Conservation (phyloP, 2,113 vertebrate species). For the Colaptes auratus region DNA sequence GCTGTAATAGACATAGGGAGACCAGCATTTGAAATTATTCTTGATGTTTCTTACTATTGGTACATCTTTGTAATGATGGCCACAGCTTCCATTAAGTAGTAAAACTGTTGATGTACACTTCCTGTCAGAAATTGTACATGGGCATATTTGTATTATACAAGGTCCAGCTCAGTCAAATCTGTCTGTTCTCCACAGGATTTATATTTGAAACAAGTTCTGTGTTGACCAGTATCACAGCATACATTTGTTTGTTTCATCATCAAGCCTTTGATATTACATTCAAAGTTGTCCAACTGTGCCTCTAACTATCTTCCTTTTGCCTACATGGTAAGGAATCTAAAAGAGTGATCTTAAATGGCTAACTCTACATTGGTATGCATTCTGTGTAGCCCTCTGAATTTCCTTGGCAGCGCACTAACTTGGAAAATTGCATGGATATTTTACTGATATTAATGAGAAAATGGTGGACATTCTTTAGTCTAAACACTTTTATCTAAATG, state of each 20-base stretch:
- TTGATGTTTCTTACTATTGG: background rate
- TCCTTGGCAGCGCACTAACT: background rate
- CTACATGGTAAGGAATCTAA: constrained; percentile 1
- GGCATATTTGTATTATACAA: background rate
- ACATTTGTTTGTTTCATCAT: constrained; percentile 45
- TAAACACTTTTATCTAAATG: constrained; percentile 46
- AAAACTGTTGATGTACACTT: background rate
- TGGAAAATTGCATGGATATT: constrained; percentile 39
- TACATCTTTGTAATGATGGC: background rate
- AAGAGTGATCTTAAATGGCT: background rate
- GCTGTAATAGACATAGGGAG: background rate
- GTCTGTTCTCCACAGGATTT: background rate
- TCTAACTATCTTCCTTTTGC: constrained; percentile 38
- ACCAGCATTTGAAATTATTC: background rate
- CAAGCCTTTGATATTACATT: constrained; percentile 45
- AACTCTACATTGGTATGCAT: constrained; percentile 5
- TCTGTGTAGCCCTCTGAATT: background rate
- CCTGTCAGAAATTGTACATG: background rate
- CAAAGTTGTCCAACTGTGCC: constrained; percentile 48
- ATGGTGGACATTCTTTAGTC: background rate
- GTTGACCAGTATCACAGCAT: constrained; percentile 47
- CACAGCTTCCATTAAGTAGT: background rate
- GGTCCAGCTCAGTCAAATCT: background rate
- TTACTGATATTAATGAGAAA: constrained; percentile 26
- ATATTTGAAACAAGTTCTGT: constrained; percentile 16